Conservation (phyloP, 1,140 invertebrate genomes). For the Mya arenaria region DNA sequence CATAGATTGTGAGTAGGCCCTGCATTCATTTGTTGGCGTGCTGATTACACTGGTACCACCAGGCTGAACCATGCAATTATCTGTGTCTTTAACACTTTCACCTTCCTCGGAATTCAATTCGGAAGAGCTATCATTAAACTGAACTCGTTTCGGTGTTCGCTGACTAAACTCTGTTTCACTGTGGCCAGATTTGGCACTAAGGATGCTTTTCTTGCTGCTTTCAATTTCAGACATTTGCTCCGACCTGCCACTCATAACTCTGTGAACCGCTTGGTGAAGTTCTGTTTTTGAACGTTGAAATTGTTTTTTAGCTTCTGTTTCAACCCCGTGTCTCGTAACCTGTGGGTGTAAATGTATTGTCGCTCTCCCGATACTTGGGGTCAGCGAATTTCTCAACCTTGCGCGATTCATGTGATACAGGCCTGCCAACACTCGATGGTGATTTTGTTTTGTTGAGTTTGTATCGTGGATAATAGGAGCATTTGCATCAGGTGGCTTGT, state of each 20-base stretch:
- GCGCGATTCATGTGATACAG: not conserved
- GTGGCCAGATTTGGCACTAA: not conserved
- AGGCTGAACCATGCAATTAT: not conserved
- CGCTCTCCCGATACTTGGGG: not conserved
- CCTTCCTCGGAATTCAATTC: not conserved
- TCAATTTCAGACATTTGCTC: not conserved
- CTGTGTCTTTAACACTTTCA: not conserved
- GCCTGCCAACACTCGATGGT: not conserved
- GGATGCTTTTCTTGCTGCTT: conserved; percentile 4
- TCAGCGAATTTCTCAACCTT: not conserved
- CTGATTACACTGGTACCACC: no score
- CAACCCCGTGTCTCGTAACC: no score
- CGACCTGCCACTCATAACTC: conserved; percentile 4
- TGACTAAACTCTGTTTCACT: not conserved
- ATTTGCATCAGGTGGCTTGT: conserved; percentile 16
- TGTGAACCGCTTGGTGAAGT: conserved; percentile 16
- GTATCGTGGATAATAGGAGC: conserved; percentile 17
- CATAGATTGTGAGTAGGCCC: conserved; percentile 6
- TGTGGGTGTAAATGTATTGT: not conserved
- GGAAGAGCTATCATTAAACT: conserved; percentile 8
- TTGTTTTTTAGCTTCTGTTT: no score
- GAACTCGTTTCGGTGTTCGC: conserved; percentile 5
- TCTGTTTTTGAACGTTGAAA: conserved; percentile 2
- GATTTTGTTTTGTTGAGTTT: not conserved
- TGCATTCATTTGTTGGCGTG: no score